These are phyloP conservation scores for Sturnus vulgaris DNA, from an alignment of 2,113 vertebrate genomes.

Conservation along the genomic window DNA sequence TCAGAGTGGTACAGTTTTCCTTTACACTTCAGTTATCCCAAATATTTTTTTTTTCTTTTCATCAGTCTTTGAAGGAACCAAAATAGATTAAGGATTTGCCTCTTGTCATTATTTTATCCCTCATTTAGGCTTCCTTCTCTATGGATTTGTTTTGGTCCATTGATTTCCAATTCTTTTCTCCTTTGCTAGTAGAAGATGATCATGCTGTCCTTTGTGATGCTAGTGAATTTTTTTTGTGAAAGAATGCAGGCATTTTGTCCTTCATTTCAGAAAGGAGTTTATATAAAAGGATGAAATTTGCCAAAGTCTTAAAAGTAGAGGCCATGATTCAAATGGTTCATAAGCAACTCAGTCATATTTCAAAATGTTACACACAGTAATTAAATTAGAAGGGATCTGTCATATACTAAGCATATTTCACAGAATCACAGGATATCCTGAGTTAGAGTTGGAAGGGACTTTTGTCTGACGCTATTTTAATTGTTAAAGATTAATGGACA, in stretches of 20 bases:
- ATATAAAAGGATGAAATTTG: neutral
- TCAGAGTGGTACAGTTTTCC: neutral
- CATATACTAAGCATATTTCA: neutral
- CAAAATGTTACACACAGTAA: neutral
- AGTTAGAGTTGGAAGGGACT: neutral
- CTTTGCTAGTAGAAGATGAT: neutral
- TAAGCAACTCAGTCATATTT: neutral
- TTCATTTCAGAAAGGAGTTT: neutral
- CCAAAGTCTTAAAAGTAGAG: neutral
- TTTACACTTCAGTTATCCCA: neutral
- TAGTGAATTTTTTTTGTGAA: neutral
- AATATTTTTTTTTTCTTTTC: neutral
- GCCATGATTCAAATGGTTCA: neutral
- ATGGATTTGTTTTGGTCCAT: neutral
- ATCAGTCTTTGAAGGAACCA: neutral
- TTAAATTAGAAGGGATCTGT: slow-evolving; percentile 1
- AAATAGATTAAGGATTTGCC: neutral
- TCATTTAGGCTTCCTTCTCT: neutral
- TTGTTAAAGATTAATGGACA: neutral
- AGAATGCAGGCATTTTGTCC: neutral
- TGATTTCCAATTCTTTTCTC: neutral
- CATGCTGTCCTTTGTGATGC: neutral
- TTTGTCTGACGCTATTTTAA: neutral
- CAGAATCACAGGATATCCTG: neutral
- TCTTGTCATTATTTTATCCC: neutral